phyloP scores from a whole-genome alignment of 2,113 vertebrate species.

The Carlito syrichta region DNA sequence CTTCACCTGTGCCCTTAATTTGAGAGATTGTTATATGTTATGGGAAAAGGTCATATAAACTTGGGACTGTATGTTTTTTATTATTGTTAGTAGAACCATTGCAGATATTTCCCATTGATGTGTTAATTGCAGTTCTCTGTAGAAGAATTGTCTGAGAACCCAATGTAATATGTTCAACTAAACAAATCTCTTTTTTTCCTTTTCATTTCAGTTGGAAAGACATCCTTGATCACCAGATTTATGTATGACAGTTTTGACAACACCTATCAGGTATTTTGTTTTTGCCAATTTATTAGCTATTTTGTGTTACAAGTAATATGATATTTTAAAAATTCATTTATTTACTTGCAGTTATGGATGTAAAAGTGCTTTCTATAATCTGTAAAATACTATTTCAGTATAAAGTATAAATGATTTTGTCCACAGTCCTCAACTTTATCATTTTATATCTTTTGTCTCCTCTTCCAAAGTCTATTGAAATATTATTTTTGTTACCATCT shows the following conservation, averaged over 20 bases:
- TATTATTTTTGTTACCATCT: background rate
- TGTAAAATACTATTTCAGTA: conserved; percentile 17
- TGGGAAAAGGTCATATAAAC: conserved; percentile 9
- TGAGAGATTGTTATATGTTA: conserved; percentile 12
- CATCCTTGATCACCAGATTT: conserved; percentile 97
- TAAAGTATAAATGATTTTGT: conserved; percentile 36
- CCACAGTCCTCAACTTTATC: background rate
- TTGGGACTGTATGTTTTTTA: background rate
- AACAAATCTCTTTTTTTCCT: conserved; percentile 50
- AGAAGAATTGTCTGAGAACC: conserved; percentile 21
- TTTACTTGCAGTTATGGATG: background rate
- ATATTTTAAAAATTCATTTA: background rate
- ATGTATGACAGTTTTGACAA: conserved; percentile 99
- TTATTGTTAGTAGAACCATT: background rate
- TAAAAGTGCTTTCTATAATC: conserved; percentile 28
- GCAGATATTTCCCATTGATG: background rate
- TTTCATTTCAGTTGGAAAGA: conserved; percentile 93
- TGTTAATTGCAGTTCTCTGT: conserved; percentile 34
- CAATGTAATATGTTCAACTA: conserved; percentile 28
- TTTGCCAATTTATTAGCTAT: conserved; percentile 30
- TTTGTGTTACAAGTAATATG: conserved; percentile 24
- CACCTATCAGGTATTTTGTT: conserved; percentile 92
- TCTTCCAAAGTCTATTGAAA: conserved; percentile 34
- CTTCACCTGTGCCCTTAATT: background rate
- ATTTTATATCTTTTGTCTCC: background rate